Conservation (phyloP, 2,888 invertebrate species). For the Lasius platythorax region DNA sequence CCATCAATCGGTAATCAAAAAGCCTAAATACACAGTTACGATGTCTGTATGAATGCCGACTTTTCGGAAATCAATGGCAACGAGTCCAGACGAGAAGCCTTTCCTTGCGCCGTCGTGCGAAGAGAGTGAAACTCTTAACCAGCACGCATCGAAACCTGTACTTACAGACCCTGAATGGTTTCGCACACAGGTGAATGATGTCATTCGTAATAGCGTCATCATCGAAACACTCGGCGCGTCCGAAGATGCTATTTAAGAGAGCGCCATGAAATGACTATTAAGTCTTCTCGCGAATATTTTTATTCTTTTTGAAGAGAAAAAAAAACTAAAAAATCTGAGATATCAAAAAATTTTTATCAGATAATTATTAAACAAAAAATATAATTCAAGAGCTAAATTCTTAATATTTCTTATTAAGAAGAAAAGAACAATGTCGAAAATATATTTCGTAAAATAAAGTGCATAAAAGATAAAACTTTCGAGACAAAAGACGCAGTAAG, state of each 20-base stretch:
- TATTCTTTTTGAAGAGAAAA: background rate
- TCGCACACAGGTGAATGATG: slow-evolving; percentile 47
- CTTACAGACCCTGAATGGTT: slow-evolving; percentile 37
- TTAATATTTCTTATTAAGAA: background rate
- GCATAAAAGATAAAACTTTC: background rate
- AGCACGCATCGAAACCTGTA: slow-evolving; percentile 36
- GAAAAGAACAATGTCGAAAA: background rate
- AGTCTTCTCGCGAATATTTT: background rate
- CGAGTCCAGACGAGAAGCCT: slow-evolving; percentile 7
- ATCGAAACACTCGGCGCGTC: background rate
- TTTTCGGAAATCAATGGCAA: slow-evolving; percentile 10
- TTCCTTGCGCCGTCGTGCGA: slow-evolving; percentile 21
- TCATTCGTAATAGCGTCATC: slow-evolving; percentile 53
- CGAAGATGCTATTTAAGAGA: slow-evolving; percentile 3
- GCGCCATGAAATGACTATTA: background rate
- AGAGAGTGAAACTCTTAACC: slow-evolving; percentile 21
- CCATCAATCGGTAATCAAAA: background rate
- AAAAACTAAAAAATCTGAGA: background rate
- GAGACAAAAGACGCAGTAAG: background rate
- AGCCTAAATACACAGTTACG: background rate
- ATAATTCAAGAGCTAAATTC: background rate
- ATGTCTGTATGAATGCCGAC: background rate
- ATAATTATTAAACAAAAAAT: background rate
- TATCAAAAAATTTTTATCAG: background rate
- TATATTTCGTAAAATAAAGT: background rate